phyloP scores from a whole-genome alignment of 2,888 invertebrate genomes.

The Acronicta psi region DNA sequence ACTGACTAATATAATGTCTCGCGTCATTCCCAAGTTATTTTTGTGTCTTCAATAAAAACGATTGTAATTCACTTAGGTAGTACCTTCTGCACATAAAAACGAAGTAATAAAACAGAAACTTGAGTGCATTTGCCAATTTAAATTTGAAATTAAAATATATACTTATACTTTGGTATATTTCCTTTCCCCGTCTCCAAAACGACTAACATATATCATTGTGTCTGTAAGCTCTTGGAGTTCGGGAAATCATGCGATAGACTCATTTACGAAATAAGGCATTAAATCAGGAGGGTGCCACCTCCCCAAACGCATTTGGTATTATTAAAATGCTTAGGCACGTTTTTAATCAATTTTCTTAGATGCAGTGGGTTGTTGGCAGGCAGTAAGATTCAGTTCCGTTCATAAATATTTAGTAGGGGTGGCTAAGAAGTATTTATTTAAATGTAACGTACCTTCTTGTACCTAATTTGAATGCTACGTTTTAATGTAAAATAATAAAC shows the following conservation, averaged over 20 bases:
- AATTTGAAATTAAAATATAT: slow-evolving; percentile 38
- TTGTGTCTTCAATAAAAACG: slow-evolving; percentile 14
- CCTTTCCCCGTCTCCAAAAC: slow-evolving; percentile 16
- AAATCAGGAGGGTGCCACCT: slow-evolving; percentile 40
- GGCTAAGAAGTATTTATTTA: slow-evolving; percentile 14
- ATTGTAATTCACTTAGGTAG: slow-evolving; percentile 38
- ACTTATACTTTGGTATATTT: slow-evolving; percentile 3
- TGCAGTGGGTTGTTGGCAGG: slow-evolving; percentile 34
- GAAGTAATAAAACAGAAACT: slow-evolving; percentile 40
- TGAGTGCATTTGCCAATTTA: slow-evolving; percentile 29
- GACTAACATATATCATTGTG: background rate
- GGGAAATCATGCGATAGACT: slow-evolving; percentile 28
- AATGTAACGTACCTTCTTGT: background rate
- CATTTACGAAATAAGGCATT: slow-evolving; percentile 37
- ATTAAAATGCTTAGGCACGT: slow-evolving; percentile 69
- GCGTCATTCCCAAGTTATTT: slow-evolving; percentile 23
- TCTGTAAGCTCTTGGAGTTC: slow-evolving; percentile 7
- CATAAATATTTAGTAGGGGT: slow-evolving; percentile 46
- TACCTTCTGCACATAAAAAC: slow-evolving; percentile 31
- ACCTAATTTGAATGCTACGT: slow-evolving; percentile 31
- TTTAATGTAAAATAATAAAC: slow-evolving; percentile 28
- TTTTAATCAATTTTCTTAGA: slow-evolving; percentile 62
- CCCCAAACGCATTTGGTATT: slow-evolving; percentile 56
- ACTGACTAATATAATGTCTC: slow-evolving; percentile 6
- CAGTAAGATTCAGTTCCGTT: slow-evolving; percentile 25